These are phyloP conservation scores for Helicoverpa armigera DNA, from an alignment of 1,140 invertebrate species.

Conservation along the genomic window DNA sequence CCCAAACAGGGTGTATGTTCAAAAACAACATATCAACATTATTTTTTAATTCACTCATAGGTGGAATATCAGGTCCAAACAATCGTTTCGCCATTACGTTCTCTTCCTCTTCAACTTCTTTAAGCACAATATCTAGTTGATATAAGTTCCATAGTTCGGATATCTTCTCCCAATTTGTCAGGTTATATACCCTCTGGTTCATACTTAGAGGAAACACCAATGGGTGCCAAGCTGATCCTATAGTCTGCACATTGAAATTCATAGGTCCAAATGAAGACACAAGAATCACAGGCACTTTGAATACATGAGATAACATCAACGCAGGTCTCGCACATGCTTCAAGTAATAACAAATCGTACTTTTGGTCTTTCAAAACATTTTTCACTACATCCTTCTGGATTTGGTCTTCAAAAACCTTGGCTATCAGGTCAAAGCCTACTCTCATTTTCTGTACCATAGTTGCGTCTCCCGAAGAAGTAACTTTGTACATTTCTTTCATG, in stretches of 20 bases:
- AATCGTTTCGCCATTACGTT: slow-evolving; percentile 53
- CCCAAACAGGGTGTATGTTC: slow-evolving; percentile 87
- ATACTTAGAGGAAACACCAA: neutral
- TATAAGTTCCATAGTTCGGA: slow-evolving; percentile 49
- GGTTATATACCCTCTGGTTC: neutral
- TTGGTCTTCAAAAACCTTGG: slow-evolving; percentile 50
- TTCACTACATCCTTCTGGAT: slow-evolving; percentile 61
- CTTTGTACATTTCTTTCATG: slow-evolving; percentile 47
- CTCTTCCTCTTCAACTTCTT: slow-evolving; percentile 26
- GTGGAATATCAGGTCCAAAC: slow-evolving; percentile 62
- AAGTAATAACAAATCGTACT: slow-evolving; percentile 70
- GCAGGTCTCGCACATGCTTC: slow-evolving; percentile 54
- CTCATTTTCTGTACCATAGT: neutral
- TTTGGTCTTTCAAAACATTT: slow-evolving; percentile 56
- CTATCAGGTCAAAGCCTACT: neutral
- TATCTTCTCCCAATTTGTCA: slow-evolving; percentile 59
- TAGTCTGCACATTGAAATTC: neutral
- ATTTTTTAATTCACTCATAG: slow-evolving; percentile 75
- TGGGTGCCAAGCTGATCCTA: neutral
- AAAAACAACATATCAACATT: slow-evolving; percentile 86
- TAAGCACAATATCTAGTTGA: slow-evolving; percentile 28
- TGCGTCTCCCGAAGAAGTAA: neutral
- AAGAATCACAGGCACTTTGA: slow-evolving; percentile 30
- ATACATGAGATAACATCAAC: slow-evolving; percentile 4
- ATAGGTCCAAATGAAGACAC: slow-evolving; percentile 22